Evolutionary conservation across 2,113 vertebrate species (phyloP).

Genomic region (Cervus canadensis): DNA sequence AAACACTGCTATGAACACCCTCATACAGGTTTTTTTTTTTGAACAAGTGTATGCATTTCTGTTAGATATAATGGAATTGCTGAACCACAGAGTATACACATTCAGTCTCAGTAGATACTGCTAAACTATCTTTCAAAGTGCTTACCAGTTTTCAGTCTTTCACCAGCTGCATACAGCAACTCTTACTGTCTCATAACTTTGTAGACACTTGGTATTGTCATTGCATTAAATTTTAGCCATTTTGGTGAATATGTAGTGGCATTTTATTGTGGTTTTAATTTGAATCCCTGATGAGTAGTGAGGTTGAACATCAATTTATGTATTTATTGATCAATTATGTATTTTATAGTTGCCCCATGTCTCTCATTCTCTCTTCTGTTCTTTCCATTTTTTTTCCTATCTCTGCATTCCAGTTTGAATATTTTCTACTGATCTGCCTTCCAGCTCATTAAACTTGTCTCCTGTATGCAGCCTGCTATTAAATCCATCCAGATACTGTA

Average conservation of each 20-base stretch:
- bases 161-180: not conserved
- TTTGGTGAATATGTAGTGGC: not conserved
- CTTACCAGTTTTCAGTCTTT: not conserved
- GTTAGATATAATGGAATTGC: not conserved
- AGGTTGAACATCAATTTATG: not conserved
- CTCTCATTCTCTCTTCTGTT: not conserved
- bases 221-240: not conserved
- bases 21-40: not conserved
- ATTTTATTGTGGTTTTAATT: not conserved
- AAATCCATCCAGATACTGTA: not conserved
- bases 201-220: not conserved
- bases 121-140: not conserved
- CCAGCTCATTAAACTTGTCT: not conserved
- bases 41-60: not conserved
- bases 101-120: not conserved
- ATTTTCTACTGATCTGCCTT: not conserved
- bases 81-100: not conserved
- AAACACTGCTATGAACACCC: not conserved
- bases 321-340: not conserved
- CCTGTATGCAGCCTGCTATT: not conserved
- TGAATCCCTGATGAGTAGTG: not conserved
- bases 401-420: not conserved
- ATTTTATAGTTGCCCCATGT: not conserved
- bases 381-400: not conserved
- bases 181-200: not conserved